Evolutionary conservation across 2,113 vertebrate species (phyloP), one percentile per base, ranked within the genome.

Genomic region (Apteryx mantelli): DNA sequence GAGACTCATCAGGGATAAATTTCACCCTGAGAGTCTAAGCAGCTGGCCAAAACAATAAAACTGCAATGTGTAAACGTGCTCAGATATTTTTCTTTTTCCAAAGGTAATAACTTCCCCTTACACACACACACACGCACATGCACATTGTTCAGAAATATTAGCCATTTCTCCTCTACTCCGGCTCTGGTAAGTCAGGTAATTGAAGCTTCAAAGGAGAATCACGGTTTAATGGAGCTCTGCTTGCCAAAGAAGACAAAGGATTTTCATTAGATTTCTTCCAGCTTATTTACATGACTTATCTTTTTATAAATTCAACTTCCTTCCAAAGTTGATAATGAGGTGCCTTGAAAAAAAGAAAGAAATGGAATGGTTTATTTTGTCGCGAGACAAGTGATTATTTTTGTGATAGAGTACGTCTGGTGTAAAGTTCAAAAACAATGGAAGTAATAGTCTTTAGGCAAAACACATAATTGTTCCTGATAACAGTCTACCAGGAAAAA

Each of bases 121-220:
- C 66, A 77, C 66, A 58, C 2, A 58, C 2, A 46, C 75, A 86
- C 85, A 46, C 75, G 84, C 85, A 87, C 46, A 81, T 55, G 61
- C 38, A 91, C 63, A 86, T 68, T 95, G 92, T 83, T 82, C 94
- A 93, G 80, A 89, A 94, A 92, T 82, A 96, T 95, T 46, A 82
- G 83, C 83, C 76, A 86, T 88, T 92, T 89, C 90, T 86, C 53
- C 58, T 55, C 68, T 86, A 60, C 42, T 89, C 30, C 82, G 83
- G 83, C 73, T 88, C 88, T 89, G 88, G 44, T 92, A 94, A 94
- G 63, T 83, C 91, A 97, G 91, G 96, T 97, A 97, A 97, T 36
- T 93, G 96, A 96, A 97, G 96, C 96, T 97, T 98, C 97, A 98
- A 97, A 97, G 96, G 77, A 94, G 81, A 95, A 95, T 91, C 79